A percentile compares a stretch with the other conserved stretches of the same genome.
These are phyloP conservation scores for Cotesia glomerata DNA, from an alignment of 1,140 invertebrate species.

Conservation along the genomic window DNA sequence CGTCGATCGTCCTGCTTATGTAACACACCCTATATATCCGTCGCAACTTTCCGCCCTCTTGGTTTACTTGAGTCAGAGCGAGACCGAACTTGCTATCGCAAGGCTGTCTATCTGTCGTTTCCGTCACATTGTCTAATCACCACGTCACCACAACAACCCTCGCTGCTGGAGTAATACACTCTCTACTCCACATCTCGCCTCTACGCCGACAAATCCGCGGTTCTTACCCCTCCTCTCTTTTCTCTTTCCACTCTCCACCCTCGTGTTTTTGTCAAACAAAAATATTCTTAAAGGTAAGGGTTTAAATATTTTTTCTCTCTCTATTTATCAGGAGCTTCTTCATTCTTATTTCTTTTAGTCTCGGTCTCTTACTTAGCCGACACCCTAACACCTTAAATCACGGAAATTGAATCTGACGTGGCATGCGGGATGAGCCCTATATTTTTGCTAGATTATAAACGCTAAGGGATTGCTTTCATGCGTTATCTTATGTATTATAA, in stretches of 20 bases:
- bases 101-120: slow-evolving; percentile 24
- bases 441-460: slow-evolving; percentile 29
- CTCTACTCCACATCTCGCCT: slow-evolving; percentile 17
- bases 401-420: slow-evolving; percentile 29
- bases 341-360: not conserved
- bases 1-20: slow-evolving; percentile 24
- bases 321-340: not conserved
- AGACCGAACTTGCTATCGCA: slow-evolving; percentile 33
- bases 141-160: not conserved
- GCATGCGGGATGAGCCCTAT: slow-evolving; percentile 27
- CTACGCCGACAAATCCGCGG: slow-evolving; percentile 18
- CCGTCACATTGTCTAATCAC: slow-evolving; percentile 56
- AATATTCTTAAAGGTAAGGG: not conserved
- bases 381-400: slow-evolving; percentile 28
- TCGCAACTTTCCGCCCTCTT: slow-evolving; percentile 24
- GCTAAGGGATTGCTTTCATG: slow-evolving; percentile 27
- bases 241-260: not conserved
- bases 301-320: slow-evolving; percentile 9
- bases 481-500: slow-evolving; percentile 8
- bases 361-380: not conserved
- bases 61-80: not conserved
- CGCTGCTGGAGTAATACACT: not conserved
- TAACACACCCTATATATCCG: slow-evolving; percentile 37
- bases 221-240: not conserved
- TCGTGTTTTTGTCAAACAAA: not conserved